These are phyloP conservation scores for Palythoa caribaeorum DNA, from an alignment of 92 coral and sea anemone species.

Conservation along the genomic window DNA sequence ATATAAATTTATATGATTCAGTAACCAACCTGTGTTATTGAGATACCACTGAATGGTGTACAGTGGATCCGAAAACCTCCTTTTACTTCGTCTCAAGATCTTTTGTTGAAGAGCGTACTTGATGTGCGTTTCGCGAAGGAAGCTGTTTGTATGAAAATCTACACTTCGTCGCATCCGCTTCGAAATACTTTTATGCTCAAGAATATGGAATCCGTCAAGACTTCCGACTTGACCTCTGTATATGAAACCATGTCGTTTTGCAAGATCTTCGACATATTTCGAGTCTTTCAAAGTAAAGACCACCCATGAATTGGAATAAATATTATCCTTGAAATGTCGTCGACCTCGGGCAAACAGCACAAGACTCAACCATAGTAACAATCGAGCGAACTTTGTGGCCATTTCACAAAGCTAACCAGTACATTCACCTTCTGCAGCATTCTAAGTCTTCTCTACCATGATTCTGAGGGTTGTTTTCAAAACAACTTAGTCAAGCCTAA, in stretches of 20 bases:
- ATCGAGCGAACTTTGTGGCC: conserved; percentile 47
- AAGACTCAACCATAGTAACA: conserved; percentile 36
- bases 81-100: conserved; percentile 81
- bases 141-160: conserved; percentile 70
- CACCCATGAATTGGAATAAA: conserved; percentile 97
- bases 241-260: conserved; percentile 82
- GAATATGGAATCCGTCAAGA: conserved; percentile 81
- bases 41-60: conserved; percentile 95
- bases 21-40: conserved; percentile 89
- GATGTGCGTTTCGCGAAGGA: conserved; percentile 81
- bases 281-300: conserved; percentile 82
- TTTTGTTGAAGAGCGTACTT: conserved; percentile 89
- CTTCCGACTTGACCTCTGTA: conserved; percentile 88
- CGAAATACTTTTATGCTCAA: conserved; percentile 78
- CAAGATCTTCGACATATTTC: conserved; percentile 87
- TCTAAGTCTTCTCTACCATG: conserved; percentile 36
- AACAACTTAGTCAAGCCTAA: neutral
- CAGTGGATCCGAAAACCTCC: conserved; percentile 82
- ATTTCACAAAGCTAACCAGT: conserved; percentile 29
- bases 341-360: conserved; percentile 39
- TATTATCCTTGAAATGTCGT: conserved; percentile 35
- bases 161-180: conserved; percentile 81
- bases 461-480: conserved; percentile 16
- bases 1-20: neutral
- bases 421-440: conserved; percentile 25